Evolutionary conservation across 2,888 invertebrate species (phyloP), one percentile per base, ranked within the genome.

Genomic region (Tridacna gigas): DNA sequence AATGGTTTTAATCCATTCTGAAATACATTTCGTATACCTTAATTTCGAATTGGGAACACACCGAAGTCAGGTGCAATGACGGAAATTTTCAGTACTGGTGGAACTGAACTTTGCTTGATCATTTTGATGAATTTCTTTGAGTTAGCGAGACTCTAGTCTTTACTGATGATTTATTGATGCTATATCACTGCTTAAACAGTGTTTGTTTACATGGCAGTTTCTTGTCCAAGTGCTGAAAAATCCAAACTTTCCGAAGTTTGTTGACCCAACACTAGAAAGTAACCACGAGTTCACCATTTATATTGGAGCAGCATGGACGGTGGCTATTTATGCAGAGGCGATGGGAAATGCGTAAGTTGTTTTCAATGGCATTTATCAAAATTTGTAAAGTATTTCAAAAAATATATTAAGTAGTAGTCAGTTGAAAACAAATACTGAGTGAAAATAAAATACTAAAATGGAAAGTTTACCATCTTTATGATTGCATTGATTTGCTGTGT

Each of bases 181-280:
- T 66, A n/a, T 66, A 22, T 65, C n/a, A 65, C n/a, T 65, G 11
- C n/a, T 22, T 65, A n/a, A 65, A n/a, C n/a, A n/a, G n/a, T n/a
- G 2, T 37, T 37, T 37, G 37, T 37, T 73, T 74, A 28, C 22
- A 22, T 63, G 28, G 11, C 48, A 76, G 76, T 47, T 76, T 76
- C 76, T 76, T 47, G 47, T 76, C n/a, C 65, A 76, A 48, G 66
- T 76, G 11, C 13, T 65, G 15, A 65, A 76, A n/a, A 20, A 65
- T 65, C 9, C 65, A 7, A 22, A 48, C 25, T 25, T 25, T 45
- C 76, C 65, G 11, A 48, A 66, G 47, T 76, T 76, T 47, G 66
- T 76, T 0, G 7, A 15, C 13, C 76, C 76, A 47, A 76, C 76
- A 20, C 65, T 47, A 15, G 76, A 65, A 22, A 28, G 45, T 26